Percentiles rank a stretch among this genome's conserved stretches.
These are phyloP conservation scores for Brachionus manjavacas DNA, from an alignment of 1,140 invertebrate genomes.

Conservation along the genomic window DNA sequence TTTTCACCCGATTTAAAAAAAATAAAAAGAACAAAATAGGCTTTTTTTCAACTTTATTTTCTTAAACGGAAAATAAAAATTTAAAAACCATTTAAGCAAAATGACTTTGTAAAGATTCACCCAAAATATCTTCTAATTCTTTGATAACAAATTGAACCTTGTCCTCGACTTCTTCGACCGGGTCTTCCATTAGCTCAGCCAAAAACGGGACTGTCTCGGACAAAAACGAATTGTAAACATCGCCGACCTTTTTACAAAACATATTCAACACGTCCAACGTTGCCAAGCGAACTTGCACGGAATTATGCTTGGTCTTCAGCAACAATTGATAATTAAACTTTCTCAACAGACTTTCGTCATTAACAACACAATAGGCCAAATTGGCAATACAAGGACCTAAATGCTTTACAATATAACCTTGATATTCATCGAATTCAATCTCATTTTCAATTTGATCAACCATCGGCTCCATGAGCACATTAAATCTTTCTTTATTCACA, in stretches of 20 bases:
- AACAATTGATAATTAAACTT: constrained; percentile 80
- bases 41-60: not conserved
- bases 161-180: constrained; percentile 54
- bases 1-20: no score
- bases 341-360: constrained; percentile 80
- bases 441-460: constrained; percentile 81
- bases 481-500: constrained; percentile 75
- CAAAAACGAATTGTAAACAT: constrained; percentile 57
- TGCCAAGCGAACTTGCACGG: constrained; percentile 56
- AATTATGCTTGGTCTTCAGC: constrained; percentile 74
- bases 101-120: constrained; percentile 56
- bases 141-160: constrained; percentile 52
- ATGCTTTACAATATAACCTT: constrained; percentile 62
- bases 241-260: constrained; percentile 54
- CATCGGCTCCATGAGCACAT: constrained; percentile 73
- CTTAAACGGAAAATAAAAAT: not conserved
- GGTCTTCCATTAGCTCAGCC: constrained; percentile 61
- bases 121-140: constrained; percentile 54
- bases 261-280: constrained; percentile 54
- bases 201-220: constrained; percentile 60
- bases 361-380: constrained; percentile 68
- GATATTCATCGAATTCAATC: constrained; percentile 63
- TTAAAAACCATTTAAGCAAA: constrained; percentile 44
- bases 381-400: constrained; percentile 73
- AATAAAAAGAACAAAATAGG: no score